A percentile compares a stretch with the other conserved stretches of the same genome.
Conservation (phyloP, 2,113 vertebrate genomes). For the Nothoprocta pentlandii region DNA sequence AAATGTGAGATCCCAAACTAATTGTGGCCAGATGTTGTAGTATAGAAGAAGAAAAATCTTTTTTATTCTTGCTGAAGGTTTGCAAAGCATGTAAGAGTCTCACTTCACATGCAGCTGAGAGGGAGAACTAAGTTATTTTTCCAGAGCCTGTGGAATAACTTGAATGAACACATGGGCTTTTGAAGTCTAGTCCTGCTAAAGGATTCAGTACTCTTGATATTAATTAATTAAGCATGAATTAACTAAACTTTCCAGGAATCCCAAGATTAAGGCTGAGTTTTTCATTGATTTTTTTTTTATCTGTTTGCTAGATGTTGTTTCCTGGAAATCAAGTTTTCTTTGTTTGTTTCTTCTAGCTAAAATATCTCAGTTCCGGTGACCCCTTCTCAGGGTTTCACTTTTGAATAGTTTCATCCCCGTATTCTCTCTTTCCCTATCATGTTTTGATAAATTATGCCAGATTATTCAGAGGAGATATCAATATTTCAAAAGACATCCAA, state of each 20-base stretch:
- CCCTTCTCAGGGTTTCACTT: background rate
- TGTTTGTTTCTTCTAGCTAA: background rate
- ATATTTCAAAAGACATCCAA: background rate
- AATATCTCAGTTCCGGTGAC: background rate
- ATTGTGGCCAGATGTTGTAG: constrained; percentile 69
- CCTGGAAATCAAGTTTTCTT: background rate
- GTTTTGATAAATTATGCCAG: background rate
- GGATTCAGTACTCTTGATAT: background rate
- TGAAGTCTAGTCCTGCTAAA: background rate
- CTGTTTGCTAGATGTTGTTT: background rate
- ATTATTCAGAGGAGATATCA: constrained; percentile 11
- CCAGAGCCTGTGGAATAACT: background rate
- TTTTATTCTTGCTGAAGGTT: constrained; percentile 30
- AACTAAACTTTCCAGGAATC: constrained; percentile 19
- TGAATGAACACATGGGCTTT: background rate
- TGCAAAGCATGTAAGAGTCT: background rate
- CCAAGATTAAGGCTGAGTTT: background rate
- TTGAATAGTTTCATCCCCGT: background rate
- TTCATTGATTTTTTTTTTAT: background rate
- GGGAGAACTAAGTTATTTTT: background rate
- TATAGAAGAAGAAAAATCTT: background rate
- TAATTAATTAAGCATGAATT: background rate
- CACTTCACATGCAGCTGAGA: background rate
- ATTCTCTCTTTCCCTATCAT: background rate
- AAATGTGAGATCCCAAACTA: constrained; percentile 28